Evolutionary conservation across 2,113 vertebrate genomes (phyloP), one percentile per base, ranked within the genome.

Genomic region (Callopanchax toddi): DNA sequence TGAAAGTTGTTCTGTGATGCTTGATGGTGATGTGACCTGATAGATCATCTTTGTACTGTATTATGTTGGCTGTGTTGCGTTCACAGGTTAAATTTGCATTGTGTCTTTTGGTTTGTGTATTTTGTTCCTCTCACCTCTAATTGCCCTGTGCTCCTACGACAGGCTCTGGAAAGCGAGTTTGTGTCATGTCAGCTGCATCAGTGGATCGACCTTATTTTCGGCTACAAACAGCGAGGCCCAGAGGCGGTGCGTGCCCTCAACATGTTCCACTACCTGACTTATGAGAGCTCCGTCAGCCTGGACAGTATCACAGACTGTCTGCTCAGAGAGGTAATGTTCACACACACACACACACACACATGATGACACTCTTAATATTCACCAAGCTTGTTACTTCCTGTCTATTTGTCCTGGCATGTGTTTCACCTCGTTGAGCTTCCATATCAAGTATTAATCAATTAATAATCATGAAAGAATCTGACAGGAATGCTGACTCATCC

Each of bases 181-280:
- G 97, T 99, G 74, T 99, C 97, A 64, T 98, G 97, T 93, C 97
- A 99, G 9, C 95, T 98, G 82, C 97, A 98, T 89, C 97, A 98
- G 86, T 99, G 97, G 97, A 96, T 99, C 81, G 97, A 99, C 91
- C 96, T 99, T 83, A 94, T 99, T 91, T 99, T 99, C 89, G 96
- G 97, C 89, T 99, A 99, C 90, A 99, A 98, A 87, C 97, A 99
- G 84, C 93, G 97, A 68, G 97, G 97, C 57, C 97, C 97, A 1
- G 96, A 99, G 91, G 97, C 97, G 0, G 94, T 94, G 55, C 95
- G 97, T 6, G 95, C 96, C 46, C 95, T 99, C 88, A 99, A 99
- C 7, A 94, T 99, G 91, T 99, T 98, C 79, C 96, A 97, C 93
- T 94, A 96, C 87, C 87, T 98, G 86, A 98, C 97, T 22, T 99